phyloP scores from a whole-genome alignment of 2,888 invertebrate species.

The Eulithis prunata region DNA sequence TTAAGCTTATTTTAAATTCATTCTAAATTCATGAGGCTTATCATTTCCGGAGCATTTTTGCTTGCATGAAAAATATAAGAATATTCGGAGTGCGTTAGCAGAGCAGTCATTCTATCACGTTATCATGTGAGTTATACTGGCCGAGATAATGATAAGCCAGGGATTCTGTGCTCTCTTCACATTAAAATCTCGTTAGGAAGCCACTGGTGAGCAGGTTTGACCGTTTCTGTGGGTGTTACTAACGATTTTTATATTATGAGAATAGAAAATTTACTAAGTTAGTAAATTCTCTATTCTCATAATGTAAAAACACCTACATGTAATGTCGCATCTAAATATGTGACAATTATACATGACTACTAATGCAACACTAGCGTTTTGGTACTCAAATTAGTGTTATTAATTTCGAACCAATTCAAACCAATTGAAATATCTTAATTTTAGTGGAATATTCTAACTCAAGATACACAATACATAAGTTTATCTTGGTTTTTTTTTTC shows the following conservation, averaged over 20 bases:
- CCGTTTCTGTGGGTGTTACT: slow-evolving; percentile 40
- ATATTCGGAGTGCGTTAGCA: slow-evolving; percentile 44
- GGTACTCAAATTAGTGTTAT: too few relatives aligned
- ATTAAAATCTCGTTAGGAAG: slow-evolving; percentile 78
- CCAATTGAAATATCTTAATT: too few relatives aligned
- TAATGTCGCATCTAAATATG: not conserved
- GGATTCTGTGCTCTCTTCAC: slow-evolving; percentile 63
- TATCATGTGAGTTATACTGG: slow-evolving; percentile 71
- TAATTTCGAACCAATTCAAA: too few relatives aligned
- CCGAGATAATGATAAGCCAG: slow-evolving; percentile 71
- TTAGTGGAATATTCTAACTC: too few relatives aligned
- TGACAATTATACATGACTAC: too few relatives aligned
- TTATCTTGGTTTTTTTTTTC: too few relatives aligned
- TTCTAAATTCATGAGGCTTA: slow-evolving; percentile 27
- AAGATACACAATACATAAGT: too few relatives aligned
- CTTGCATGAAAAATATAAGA: slow-evolving; percentile 17
- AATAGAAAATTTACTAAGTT: not conserved
- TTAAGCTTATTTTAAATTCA: slow-evolving; percentile 33
- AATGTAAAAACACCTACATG: too few relatives aligned
- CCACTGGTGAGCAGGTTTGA: slow-evolving; percentile 56
- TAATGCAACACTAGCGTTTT: too few relatives aligned
- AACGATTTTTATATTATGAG: slow-evolving; percentile 25
- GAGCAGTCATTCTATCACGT: slow-evolving; percentile 59
- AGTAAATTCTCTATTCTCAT: too few relatives aligned
- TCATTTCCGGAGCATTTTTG: slow-evolving; percentile 29